These are phyloP conservation scores for Drosophila demipolita DNA, from an alignment of 2,888 invertebrate species.

Conservation along the genomic window DNA sequence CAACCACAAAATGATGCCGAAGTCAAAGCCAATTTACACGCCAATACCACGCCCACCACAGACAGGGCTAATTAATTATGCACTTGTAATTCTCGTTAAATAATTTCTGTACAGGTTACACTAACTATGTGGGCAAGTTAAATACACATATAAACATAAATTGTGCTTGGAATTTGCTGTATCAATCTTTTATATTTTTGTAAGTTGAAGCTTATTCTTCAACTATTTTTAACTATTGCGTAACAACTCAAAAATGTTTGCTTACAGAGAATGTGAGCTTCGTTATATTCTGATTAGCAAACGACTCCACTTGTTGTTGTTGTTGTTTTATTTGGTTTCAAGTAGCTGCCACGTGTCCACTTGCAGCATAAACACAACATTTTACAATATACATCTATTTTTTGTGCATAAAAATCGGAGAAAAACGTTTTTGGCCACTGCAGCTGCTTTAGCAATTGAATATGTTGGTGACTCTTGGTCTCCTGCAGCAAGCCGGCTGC, in stretches of 20 bases:
- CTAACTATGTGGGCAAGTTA: not conserved
- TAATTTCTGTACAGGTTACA: not conserved
- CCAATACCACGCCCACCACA: conserved; percentile 48
- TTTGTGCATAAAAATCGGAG: conserved; percentile 31
- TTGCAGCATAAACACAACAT: conserved; percentile 55
- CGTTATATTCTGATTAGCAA: not conserved
- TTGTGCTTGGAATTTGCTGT: not conserved
- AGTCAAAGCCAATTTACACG: conserved; percentile 18
- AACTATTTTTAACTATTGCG: not conserved
- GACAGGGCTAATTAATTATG: conserved; percentile 62
- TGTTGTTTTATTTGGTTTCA: conserved; percentile 29
- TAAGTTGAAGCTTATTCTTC: not conserved
- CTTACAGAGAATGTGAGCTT: conserved; percentile 13
- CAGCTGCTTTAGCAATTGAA: conserved; percentile 47
- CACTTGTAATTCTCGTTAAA: conserved; percentile 30
- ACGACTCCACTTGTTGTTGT: not conserved
- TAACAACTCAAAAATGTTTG: not conserved
- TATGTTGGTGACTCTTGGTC: conserved; percentile 44
- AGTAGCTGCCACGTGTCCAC: conserved; percentile 58
- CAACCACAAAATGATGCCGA: conserved; percentile 39
- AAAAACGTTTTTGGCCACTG: conserved; percentile 41
- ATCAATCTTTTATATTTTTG: not conserved
- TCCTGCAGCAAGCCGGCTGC: conserved; percentile 20
- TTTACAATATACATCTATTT: conserved; percentile 38
- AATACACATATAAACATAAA: not conserved